Evolutionary conservation across 2,888 invertebrate genomes (phyloP), one percentile per base, ranked within the genome.

Genomic region (Standfussiana lucernea): DNA sequence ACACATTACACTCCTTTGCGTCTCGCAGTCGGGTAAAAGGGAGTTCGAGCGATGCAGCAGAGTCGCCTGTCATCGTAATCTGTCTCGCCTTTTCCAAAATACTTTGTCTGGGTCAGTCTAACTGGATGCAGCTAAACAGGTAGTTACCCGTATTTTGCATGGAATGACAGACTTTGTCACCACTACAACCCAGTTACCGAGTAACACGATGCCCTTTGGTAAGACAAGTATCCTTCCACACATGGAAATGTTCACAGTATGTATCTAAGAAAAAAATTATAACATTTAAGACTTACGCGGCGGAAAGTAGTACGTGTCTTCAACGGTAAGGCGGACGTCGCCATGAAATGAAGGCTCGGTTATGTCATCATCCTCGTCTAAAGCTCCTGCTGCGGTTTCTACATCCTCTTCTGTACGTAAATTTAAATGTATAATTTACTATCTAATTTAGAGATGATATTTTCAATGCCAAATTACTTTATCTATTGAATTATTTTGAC

Each of bases 291-390:
- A 90, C 93, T 91, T 78, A 96, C 96, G 96, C 32, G 95, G 94
- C 45, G 96, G 96, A 74, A 96, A 96, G 7, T 90, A 92, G 82
- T 95, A 95, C 0, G 90, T 84, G 40, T 96, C 97, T 79, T 94
- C 94, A 45, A 93, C 92, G 66, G 93, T 83, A 8, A 89, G 21
- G 24, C 32, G 68, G 42, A 56, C 10, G 7, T 68, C 50, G 1
- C 28, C 65, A 32, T 74, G 64, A 13, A 65, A 71, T 21, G 72
- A 64, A 28, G 32, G 28, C 15, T n/a, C 65, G 8, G n/a, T n/a
- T 28, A 42, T 0, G 0, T 90, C 92, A 3, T 91, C 90, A 4
- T 94, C 93, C 61, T 88, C 86, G 40, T 93, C 91, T 24, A 91
- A 89, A 24, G 90, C 88, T 13, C 90, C 91, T 0, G 94, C 95